Conservation (phyloP, 2,797 vertebrate genomes). For the Jordanella pulchra region DNA sequence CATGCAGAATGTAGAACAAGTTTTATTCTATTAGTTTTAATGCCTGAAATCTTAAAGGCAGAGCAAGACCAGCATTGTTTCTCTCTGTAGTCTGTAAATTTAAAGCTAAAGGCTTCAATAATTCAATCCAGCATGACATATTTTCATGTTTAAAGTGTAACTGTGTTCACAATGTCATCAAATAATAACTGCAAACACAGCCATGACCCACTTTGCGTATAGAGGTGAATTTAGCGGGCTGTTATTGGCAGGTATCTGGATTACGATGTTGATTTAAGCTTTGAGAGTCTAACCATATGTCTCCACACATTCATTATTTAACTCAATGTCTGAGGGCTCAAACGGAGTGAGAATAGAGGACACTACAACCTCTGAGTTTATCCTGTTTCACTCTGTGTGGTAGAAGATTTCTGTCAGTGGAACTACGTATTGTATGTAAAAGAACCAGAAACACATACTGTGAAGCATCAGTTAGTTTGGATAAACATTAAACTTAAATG, state of each 20-base stretch:
- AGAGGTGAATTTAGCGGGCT: background rate
- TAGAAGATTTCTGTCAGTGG: background rate
- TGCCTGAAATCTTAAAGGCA: background rate
- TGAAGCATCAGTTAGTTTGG: background rate
- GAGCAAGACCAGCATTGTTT: background rate
- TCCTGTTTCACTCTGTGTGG: background rate
- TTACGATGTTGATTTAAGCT: background rate
- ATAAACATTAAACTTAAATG: background rate
- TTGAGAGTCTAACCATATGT: constrained; percentile 1
- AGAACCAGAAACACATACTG: background rate
- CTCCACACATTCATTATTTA: background rate
- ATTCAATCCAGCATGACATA: background rate
- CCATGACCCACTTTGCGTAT: background rate
- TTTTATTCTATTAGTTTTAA: background rate
- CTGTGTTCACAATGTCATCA: background rate
- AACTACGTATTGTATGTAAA: background rate
- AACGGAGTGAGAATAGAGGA: background rate
- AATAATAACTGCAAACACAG: background rate
- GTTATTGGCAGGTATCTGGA: background rate
- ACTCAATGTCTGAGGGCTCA: too few relatives aligned
- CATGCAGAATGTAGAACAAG: background rate
- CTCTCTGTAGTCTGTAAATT: background rate
- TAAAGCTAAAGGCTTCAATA: background rate
- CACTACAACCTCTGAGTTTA: background rate
- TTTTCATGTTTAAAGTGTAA: background rate